A percentile compares a stretch with the other conserved stretches of the same genome.
These are phyloP conservation scores for Epinephelus cyanopodus DNA, from an alignment of 2,113 vertebrate genomes.

Conservation along the genomic window DNA sequence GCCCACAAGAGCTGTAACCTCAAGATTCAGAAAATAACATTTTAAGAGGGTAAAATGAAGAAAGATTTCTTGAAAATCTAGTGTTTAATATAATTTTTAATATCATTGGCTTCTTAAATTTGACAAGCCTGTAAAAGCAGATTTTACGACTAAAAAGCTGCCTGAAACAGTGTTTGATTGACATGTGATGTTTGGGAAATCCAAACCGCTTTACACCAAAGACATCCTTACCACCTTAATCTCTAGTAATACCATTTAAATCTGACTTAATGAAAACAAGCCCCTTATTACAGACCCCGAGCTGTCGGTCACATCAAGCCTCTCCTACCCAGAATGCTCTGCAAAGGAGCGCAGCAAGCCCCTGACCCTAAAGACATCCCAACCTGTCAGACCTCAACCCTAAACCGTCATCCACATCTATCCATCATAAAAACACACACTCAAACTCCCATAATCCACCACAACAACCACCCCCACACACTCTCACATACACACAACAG, in stretches of 20 bases:
- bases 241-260: conserved; percentile 32
- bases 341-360: conserved; percentile 6
- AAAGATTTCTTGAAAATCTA: too few relatives aligned
- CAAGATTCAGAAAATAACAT: neutral
- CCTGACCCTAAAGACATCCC: neutral
- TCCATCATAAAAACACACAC: conserved; percentile 35
- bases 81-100: neutral
- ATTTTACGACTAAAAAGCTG: neutral
- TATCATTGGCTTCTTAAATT: neutral
- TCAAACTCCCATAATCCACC: conserved; percentile 45
- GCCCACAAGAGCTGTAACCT: neutral
- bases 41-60: neutral
- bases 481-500: neutral
- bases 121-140: neutral
- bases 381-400: conserved; percentile 43
- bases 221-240: conserved; percentile 46
- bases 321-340: conserved; percentile 27
- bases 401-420: conserved; percentile 14
- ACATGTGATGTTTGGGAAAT: conserved; percentile 46
- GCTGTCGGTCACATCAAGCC: conserved; percentile 63
- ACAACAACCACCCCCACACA: neutral
- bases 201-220: conserved; percentile 51
- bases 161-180: conserved; percentile 41
- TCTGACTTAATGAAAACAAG: conserved; percentile 59
- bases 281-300: conserved; percentile 27